phyloP scores from a whole-genome alignment of 1,140 invertebrate genomes.

The Acromyrmex echinatior region DNA sequence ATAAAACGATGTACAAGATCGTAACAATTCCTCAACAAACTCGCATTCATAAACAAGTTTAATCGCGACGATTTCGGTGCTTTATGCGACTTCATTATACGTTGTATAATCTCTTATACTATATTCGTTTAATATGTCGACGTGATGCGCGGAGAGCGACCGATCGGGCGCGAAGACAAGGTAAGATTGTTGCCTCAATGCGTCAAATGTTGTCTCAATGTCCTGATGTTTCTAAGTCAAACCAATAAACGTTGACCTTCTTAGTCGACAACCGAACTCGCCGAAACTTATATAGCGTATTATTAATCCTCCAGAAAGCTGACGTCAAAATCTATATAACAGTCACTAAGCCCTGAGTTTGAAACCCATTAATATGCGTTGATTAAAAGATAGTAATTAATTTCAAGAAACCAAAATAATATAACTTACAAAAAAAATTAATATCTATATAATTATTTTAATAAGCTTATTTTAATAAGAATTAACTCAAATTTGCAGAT shows the following conservation, averaged over 20 bases:
- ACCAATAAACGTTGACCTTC: not conserved
- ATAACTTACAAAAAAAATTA: too few species aligned
- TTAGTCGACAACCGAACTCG: not conserved
- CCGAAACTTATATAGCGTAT: not conserved
- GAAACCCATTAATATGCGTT: too few species aligned
- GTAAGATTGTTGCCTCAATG: not conserved
- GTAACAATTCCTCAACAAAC: not conserved
- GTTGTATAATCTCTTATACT: not conserved
- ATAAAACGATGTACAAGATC: not conserved
- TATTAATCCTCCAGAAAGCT: not conserved
- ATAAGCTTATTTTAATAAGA: too few species aligned
- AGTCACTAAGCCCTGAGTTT: too few species aligned
- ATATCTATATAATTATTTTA: too few species aligned
- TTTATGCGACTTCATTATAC: not conserved
- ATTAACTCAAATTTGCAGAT: too few species aligned
- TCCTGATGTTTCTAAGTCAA: not conserved
- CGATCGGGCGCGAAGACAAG: not conserved
- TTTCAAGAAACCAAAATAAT: too few species aligned
- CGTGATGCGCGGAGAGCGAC: not conserved
- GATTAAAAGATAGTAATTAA: too few species aligned
- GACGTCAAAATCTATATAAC: too few species aligned
- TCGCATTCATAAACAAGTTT: not conserved
- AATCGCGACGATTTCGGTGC: not conserved
- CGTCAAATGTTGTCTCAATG: not conserved
- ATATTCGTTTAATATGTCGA: not conserved